A percentile compares a stretch with the other conserved stretches of the same genome.
These are phyloP conservation scores for Tapirus indicus DNA, from an alignment of 2,797 vertebrate species.

Conservation along the genomic window DNA sequence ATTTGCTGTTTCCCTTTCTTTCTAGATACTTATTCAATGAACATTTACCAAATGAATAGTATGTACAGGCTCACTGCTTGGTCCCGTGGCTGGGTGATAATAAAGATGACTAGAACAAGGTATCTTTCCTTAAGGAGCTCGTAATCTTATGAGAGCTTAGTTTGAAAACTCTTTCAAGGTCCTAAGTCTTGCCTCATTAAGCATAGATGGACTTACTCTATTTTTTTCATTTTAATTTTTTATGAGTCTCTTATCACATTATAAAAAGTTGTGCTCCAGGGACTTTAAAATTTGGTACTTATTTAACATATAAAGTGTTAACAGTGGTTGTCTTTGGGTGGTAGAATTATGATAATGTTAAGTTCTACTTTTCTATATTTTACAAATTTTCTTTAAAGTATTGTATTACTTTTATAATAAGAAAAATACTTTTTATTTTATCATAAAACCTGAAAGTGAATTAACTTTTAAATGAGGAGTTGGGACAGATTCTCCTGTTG, in stretches of 20 bases:
- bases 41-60: background rate
- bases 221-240: slow-evolving; percentile 24
- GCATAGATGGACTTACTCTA: background rate
- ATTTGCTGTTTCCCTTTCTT: background rate
- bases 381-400: background rate
- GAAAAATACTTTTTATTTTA: slow-evolving; percentile 11
- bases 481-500: background rate
- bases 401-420: background rate
- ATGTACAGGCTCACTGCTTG: background rate
- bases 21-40: background rate
- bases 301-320: background rate
- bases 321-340: background rate
- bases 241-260: background rate
- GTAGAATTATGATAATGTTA: background rate
- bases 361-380: background rate
- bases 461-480: background rate
- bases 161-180: background rate
- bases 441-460: slow-evolving; percentile 2
- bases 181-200: background rate
- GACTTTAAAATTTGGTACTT: background rate
- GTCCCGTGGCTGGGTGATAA: background rate
- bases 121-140: background rate
- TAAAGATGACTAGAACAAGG: background rate
- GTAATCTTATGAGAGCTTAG: background rate
- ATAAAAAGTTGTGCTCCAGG: background rate